Evolutionary conservation across 2,113 vertebrate genomes (phyloP).

Genomic region (Dicaeum eximium): DNA sequence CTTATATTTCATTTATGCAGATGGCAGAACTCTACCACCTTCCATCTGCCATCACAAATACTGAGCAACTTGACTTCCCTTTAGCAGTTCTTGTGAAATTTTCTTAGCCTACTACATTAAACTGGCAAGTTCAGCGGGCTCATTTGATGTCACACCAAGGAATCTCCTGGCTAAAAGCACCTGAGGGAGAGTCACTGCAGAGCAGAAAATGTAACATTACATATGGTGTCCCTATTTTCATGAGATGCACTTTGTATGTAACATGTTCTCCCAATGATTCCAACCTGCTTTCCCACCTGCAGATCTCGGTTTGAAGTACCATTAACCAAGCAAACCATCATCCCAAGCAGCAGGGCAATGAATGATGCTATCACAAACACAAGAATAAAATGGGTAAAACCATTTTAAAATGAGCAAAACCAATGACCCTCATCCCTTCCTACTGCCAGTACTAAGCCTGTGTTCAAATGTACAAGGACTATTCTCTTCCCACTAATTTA

Average conservation of each 20-base stretch:
- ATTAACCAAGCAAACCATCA: background rate
- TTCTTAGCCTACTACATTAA: background rate
- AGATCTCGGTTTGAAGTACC: background rate
- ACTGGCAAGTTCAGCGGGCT: background rate
- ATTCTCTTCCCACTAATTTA: background rate
- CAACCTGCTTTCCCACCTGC: background rate
- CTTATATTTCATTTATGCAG: background rate
- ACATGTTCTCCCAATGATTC: fast-evolving
- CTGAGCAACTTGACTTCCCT: background rate
- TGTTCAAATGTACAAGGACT: background rate
- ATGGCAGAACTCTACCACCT: background rate
- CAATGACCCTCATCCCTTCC: background rate
- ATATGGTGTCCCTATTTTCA: fast-evolving
- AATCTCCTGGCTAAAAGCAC: background rate
- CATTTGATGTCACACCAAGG: background rate
- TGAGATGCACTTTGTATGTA: background rate
- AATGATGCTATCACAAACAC: background rate
- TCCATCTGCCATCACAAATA: background rate
- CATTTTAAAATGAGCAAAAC: background rate
- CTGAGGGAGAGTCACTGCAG: background rate
- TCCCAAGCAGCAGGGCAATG: background rate
- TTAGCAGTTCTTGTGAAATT: background rate
- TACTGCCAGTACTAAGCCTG: background rate
- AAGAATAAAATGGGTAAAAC: background rate
- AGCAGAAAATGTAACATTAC: background rate